Evolutionary conservation across 2,797 vertebrate genomes (phyloP), one percentile per base, ranked within the genome.

Genomic region (Australoheros facetus): DNA sequence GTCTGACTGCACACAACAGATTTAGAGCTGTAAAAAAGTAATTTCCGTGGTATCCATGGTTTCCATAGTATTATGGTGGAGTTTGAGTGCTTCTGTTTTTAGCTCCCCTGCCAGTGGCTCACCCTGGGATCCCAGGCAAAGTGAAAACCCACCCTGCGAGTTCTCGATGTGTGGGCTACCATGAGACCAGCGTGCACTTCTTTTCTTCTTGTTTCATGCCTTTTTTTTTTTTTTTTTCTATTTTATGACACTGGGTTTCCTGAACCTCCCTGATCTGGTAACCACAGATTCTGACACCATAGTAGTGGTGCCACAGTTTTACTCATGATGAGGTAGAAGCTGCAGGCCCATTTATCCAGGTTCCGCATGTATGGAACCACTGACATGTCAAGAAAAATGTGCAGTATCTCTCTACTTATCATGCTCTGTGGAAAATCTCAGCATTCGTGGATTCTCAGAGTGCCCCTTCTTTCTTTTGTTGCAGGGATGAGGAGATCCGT

Each of bases 401-500:
- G 6, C 39, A 71, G 7, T 6, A 37, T 73, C 37, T 69, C 8
- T 59, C 3, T 45, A 42, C 74, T 64, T 59, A 32, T 77, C 9
- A 16, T 66, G 14, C 28, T 54, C 12, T 19, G 3, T 16, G 13
- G 4, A 83, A 3, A 39, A 6, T 69, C 53, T 56, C 11, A 1
- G 7, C 5, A 71, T 75, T 23, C 53, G 16, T 5, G 19, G 9
- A 56, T 57, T 79, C 23, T 81, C 11, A 85, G 26, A 16, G 3
- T 59, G 69, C 19, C 19, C 51, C 17, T 17, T 54, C 26, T 55
- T 30, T 86, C 39, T 76, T 4, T 87, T 73, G 80, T 80, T 83
- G 39, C 89, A 99, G 98, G 95, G 97, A 99, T 0, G 96, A 97
- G 83, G 98, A 99, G 81, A 98, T 99, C 87, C 97, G 97, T 59